These are phyloP conservation scores for Chinchilla lanigera DNA, from an alignment of 2,113 vertebrate species.

Conservation along the genomic window DNA sequence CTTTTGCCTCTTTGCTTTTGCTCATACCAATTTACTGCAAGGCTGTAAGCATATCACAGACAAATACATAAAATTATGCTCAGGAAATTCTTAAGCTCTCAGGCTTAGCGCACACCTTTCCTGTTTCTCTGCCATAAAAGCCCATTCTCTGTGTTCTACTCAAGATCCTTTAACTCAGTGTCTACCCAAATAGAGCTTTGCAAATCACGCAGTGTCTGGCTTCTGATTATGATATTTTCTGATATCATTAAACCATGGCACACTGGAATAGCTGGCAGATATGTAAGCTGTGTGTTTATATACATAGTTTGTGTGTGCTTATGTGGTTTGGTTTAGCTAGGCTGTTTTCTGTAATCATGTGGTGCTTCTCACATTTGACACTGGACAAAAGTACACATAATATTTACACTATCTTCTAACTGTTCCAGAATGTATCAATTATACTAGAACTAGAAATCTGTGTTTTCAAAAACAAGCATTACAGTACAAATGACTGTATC, in stretches of 20 bases:
- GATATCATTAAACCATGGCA: background rate
- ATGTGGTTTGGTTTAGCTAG: background rate
- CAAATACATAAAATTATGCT: background rate
- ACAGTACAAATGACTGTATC: background rate
- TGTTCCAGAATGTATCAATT: background rate
- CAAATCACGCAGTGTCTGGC: background rate
- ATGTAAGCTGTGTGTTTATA: background rate
- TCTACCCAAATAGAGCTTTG: background rate
- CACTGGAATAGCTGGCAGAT: background rate
- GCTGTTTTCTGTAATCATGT: background rate
- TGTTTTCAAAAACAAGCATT: constrained; percentile 9
- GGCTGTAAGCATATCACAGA: background rate
- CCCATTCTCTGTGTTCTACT: background rate
- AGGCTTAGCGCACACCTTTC: background rate
- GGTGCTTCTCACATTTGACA: background rate
- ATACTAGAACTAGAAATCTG: background rate
- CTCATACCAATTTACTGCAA: background rate
- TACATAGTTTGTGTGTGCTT: background rate
- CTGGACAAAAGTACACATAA: background rate
- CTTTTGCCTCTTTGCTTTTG: constrained; percentile 39
- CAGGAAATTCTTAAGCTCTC: background rate
- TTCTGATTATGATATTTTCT: background rate
- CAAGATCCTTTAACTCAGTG: background rate
- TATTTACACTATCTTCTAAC: background rate
- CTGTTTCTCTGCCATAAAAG: background rate